Conservation (phyloP, 2,113 vertebrate species). For the Corvus moneduloides region DNA sequence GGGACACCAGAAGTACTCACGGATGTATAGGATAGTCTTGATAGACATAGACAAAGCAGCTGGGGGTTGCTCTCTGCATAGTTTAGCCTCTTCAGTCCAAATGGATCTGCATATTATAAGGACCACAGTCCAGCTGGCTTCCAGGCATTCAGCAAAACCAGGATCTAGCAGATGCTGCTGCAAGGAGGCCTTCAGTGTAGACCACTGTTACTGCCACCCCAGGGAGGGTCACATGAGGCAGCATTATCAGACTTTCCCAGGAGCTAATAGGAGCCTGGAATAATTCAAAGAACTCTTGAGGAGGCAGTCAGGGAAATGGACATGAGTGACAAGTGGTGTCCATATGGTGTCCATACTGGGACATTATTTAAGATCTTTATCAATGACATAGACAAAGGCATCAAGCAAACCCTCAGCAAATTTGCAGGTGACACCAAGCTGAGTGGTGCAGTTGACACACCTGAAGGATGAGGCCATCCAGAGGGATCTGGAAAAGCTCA, state of each 20-base stretch:
- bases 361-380: not conserved
- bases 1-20: not conserved
- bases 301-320: not conserved
- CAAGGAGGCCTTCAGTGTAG: not conserved
- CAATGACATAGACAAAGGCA: not conserved
- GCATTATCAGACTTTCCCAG: not conserved
- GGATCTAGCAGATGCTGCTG: not conserved
- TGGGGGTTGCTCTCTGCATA: not conserved
- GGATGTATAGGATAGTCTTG: not conserved
- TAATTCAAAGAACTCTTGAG: not conserved
- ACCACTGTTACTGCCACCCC: no score
- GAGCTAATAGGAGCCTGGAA: not conserved
- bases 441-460: not conserved
- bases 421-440: no score
- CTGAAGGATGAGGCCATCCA: no score
- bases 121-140: not conserved
- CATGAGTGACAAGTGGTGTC: not conserved
- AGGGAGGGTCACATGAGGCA: not conserved
- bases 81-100: not conserved
- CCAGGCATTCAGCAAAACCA: not conserved
- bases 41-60: not conserved
- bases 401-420: not conserved
- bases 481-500: not conserved
- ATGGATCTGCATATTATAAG: not conserved
- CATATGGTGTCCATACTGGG: no score